Evolutionary conservation across 2,888 invertebrate genomes (phyloP), one percentile per base, ranked within the genome.

Genomic region (Prenolepis imparis): DNA sequence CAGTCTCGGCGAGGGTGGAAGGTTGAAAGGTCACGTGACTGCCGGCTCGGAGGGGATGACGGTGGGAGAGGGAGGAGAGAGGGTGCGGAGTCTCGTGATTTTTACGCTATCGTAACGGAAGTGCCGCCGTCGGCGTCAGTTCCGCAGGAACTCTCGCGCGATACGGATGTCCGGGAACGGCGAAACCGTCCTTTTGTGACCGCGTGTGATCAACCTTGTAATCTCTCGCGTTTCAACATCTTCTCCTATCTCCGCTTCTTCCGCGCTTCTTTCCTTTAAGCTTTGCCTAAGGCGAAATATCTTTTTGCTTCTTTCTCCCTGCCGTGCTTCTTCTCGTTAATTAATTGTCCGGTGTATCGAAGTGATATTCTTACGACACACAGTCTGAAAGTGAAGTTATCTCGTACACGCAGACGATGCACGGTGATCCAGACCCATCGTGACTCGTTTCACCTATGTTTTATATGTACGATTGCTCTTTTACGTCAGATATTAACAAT

Each of bases 141-240:
- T 90, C 90, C 90, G 89, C 90, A 90, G 90, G 90, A 90, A 90
- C 90, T 90, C 84, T 87, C 84, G 87, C 75, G 84, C 75, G 52
- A 80, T 80, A 67, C 84, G 86, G 67, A 82, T 11, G 64, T 81
- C 32, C 63, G 81, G 28, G 82, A 39, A 57, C 67, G 15, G 59
- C 36, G 36, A 36, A 36, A 36, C 57, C 21, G 15, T 18, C 28
- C 12, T 59, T 12, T 3, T 11, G 48, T 55, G 11, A 52, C 32
- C 57, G 36, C 28, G 70, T 57, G 87, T 81, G 87, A 77, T 48
- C 41, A 36, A n/a, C 9, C 28, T 9, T n/a, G 63, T 11, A 59
- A 78, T 64, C 28, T 3, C 41, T 73, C 73, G 63, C 41, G 77
- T 44, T 41, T 8, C 32, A 21, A 44, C 9, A 21, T 18, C 5